phyloP scores from a whole-genome alignment of 1,140 invertebrate genomes.

The Notospermus geniculatus region DNA sequence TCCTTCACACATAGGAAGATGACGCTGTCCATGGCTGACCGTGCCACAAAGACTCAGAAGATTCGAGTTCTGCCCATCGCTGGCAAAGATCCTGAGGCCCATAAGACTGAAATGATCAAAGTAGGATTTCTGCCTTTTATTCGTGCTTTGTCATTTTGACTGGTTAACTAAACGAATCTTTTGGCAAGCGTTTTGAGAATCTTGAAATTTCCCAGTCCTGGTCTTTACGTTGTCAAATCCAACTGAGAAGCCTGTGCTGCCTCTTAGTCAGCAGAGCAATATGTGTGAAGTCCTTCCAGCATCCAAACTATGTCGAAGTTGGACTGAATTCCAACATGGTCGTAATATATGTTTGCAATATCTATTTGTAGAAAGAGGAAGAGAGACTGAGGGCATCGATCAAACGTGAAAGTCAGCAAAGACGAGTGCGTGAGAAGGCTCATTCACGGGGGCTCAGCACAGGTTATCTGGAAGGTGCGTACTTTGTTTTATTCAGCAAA shows the following conservation, averaged over 20 bases:
- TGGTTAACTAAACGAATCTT: no score
- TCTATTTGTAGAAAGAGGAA: conserved; percentile 82
- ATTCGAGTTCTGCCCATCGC: conserved; percentile 95
- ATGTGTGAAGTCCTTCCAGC: no score
- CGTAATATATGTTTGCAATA: neutral
- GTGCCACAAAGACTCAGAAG: conserved; percentile 92
- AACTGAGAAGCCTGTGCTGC: no score
- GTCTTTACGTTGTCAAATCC: no score
- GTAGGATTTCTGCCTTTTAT: no score
- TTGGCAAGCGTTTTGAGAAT: no score
- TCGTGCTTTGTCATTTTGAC: no score
- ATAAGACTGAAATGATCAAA: conserved; percentile 86
- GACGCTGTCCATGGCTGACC: conserved; percentile 94
- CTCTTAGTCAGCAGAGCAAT: no score
- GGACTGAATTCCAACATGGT: neutral
- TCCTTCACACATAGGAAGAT: conserved; percentile 98
- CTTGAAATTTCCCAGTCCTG: no score
- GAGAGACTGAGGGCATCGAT: conserved; percentile 85
- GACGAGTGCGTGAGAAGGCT: conserved; percentile 63
- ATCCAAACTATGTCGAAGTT: neutral
- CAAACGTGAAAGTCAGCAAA: conserved; percentile 68
- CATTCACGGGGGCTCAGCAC: conserved; percentile 61
- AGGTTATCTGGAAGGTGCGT: conserved; percentile 62
- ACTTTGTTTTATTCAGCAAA: no score
- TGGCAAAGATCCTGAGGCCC: conserved; percentile 88